A percentile compares a stretch with the other conserved stretches of the same genome.
These are phyloP conservation scores for Cataglyphis altisquamis DNA, from an alignment of 2,888 invertebrate species.

Conservation along the genomic window DNA sequence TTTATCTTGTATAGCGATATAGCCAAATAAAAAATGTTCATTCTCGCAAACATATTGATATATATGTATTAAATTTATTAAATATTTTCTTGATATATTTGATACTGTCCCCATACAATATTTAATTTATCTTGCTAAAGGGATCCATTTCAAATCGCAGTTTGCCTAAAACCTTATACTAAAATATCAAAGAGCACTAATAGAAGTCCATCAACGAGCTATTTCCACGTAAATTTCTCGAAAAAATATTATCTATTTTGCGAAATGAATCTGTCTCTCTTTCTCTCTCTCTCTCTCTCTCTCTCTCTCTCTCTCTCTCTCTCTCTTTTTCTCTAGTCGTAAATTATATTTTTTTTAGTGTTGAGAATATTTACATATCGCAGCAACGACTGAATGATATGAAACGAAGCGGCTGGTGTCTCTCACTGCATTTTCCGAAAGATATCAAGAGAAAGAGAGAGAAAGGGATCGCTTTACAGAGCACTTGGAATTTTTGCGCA, in stretches of 20 bases:
- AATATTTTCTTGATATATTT: neutral
- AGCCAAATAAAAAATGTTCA: neutral
- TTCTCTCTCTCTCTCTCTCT: slow-evolving; percentile 24
- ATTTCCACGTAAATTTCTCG: neutral
- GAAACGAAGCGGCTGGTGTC: neutral
- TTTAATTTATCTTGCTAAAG: neutral
- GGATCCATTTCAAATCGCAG: slow-evolving; percentile 5
- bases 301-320: neutral
- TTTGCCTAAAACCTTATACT: neutral
- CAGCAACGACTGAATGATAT: neutral
- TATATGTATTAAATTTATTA: too few relatives aligned
- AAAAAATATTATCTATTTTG: slow-evolving; percentile 26
- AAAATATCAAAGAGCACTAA: slow-evolving; percentile 37
- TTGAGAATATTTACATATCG: slow-evolving; percentile 30
- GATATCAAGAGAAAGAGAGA: neutral
- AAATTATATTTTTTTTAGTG: slow-evolving; percentile 29
- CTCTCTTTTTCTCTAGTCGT: neutral
- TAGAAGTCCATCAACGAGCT: slow-evolving; percentile 27
- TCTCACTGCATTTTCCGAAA: slow-evolving; percentile 9
- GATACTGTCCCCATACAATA: neutral
- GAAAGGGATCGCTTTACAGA: slow-evolving; percentile 56
- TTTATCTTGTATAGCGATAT: neutral
- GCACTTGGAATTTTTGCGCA: slow-evolving; percentile 62
- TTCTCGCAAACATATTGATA: slow-evolving; percentile 16
- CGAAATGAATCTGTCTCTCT: slow-evolving; percentile 4